Conservation (phyloP, 1,140 invertebrate genomes). For the Hypsibius dujardini region DNA sequence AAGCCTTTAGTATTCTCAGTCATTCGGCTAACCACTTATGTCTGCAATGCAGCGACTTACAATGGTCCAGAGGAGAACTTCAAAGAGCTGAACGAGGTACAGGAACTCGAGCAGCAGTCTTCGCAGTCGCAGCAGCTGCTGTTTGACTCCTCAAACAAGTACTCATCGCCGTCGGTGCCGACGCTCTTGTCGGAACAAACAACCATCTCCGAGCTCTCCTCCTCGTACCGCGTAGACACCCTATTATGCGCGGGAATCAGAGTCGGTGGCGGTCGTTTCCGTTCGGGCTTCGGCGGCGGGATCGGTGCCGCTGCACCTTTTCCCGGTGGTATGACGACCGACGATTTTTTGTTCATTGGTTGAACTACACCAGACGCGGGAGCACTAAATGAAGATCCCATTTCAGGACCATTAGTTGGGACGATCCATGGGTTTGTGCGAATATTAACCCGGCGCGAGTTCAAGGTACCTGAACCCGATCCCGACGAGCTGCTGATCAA, state of each 20-base stretch:
- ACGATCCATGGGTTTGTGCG: conserved; percentile 3
- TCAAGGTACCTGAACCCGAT: background rate
- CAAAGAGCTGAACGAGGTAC: background rate
- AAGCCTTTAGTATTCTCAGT: too few relatives aligned
- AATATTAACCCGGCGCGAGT: background rate
- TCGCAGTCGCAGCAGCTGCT: conserved; percentile 10
- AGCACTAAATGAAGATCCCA: too few relatives aligned
- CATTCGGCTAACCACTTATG: too few relatives aligned
- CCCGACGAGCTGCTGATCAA: too few relatives aligned
- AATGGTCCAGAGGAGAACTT: background rate
- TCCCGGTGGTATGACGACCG: background rate
- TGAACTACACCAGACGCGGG: too few relatives aligned
- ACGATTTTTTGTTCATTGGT: too few relatives aligned
- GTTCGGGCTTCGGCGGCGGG: background rate
- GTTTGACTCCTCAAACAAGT: background rate
- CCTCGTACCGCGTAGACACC: background rate
- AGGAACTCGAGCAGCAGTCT: background rate
- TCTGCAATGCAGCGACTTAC: background rate
- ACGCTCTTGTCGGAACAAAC: conserved; percentile 9
- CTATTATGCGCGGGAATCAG: background rate
- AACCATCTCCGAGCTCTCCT: background rate
- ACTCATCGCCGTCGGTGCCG: conserved; percentile 14
- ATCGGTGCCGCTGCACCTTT: background rate
- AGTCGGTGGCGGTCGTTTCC: background rate
- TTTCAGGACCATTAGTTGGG: background rate